phyloP scores from a whole-genome alignment of 2,888 invertebrate genomes.

The Agonopterix subpropinquella region DNA sequence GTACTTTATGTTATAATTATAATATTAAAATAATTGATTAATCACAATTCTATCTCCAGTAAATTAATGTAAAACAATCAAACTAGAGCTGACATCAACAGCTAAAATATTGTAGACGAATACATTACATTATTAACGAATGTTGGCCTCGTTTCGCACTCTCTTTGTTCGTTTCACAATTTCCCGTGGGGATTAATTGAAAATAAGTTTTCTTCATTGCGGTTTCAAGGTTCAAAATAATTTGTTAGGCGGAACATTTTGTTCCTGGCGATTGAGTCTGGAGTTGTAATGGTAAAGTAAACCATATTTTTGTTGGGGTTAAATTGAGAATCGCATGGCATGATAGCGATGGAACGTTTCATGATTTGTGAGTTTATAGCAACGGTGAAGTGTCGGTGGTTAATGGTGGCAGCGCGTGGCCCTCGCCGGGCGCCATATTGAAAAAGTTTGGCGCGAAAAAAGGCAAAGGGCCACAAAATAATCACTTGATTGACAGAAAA shows the following conservation, averaged over 20 bases:
- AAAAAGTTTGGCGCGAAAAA: slow-evolving; percentile 72
- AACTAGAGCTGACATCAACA: slow-evolving; percentile 50
- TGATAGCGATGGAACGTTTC: slow-evolving; percentile 54
- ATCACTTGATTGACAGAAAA: no score
- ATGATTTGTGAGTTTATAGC: slow-evolving; percentile 77
- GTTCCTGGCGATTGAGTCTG: slow-evolving; percentile 44
- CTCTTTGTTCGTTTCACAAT: slow-evolving; percentile 73
- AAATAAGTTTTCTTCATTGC: slow-evolving; percentile 56
- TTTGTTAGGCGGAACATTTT: slow-evolving; percentile 51
- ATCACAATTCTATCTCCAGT: slow-evolving; percentile 6
- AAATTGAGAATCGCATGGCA: slow-evolving; percentile 37
- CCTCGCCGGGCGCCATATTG: slow-evolving; percentile 70
- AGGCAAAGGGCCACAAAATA: slow-evolving; percentile 14
- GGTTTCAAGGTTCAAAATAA: slow-evolving; percentile 65
- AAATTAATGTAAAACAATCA: slow-evolving; percentile 45
- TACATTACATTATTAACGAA: slow-evolving; percentile 76
- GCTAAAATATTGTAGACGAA: slow-evolving; percentile 65
- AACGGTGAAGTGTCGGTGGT: slow-evolving; percentile 74
- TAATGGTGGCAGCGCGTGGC: slow-evolving; percentile 72
- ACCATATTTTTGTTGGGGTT: slow-evolving; percentile 30
- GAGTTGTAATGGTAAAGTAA: slow-evolving; percentile 28
- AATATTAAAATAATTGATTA: no score
- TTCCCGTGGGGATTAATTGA: slow-evolving; percentile 53
- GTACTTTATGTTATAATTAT: no score
- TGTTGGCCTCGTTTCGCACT: slow-evolving; percentile 73